Percentiles rank a stretch among this genome's conserved stretches.
Conservation (phyloP, 2,888 invertebrate genomes). For the Litoditis marina region DNA sequence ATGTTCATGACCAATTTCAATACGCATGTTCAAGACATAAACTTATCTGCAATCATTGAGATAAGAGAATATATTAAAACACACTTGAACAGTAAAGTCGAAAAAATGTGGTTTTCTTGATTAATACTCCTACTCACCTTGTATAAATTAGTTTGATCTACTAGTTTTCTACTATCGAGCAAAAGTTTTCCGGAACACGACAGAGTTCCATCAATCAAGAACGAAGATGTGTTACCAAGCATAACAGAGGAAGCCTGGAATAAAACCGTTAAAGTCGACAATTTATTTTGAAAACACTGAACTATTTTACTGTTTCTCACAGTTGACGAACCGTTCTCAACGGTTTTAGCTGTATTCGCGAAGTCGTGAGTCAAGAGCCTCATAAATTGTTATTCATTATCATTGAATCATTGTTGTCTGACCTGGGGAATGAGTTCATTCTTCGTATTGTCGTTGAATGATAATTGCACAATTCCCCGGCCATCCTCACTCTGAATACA, state of each 20-base stretch:
- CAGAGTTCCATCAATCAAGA: constrained; percentile 28
- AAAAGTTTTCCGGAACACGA: constrained; percentile 35
- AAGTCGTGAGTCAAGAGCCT: no score
- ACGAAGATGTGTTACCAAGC: constrained; percentile 26
- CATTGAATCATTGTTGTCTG: constrained; percentile 1
- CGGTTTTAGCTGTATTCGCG: no score
- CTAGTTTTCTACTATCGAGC: constrained; percentile 27
- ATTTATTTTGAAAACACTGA: no score
- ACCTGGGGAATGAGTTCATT: constrained; percentile 45
- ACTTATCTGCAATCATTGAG: no score
- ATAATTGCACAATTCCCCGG: constrained; percentile 34
- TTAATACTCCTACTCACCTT: constrained; percentile 23
- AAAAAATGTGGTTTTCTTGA: no score
- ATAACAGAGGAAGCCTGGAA: constrained; percentile 32
- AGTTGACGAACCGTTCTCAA: no score
- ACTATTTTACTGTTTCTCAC: no score
- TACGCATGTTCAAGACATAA: no score
- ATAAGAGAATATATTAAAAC: no score
- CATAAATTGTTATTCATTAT: not conserved
- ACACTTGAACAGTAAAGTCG: no score
- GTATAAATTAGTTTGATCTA: constrained; percentile 28
- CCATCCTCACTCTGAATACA: constrained; percentile 37
- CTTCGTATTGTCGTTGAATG: constrained; percentile 48
- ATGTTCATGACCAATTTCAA: no score
- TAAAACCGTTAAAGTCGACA: no score